Base-by-base conservation (phyloP, 53 echinoderm and acorn worm genomes). In the Arbacia lixula region DNA sequence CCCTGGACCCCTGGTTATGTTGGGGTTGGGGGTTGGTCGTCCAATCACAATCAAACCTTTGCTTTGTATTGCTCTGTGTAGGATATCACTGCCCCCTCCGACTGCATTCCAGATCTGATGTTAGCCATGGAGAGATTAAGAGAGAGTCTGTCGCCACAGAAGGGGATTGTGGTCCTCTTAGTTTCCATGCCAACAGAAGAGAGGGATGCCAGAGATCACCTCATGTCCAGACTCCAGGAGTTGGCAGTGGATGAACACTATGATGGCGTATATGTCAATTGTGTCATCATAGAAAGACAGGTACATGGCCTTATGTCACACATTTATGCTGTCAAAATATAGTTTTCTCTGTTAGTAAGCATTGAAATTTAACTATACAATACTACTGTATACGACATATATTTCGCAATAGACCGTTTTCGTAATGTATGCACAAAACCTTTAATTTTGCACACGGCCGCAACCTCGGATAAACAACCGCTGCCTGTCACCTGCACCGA, bases 211-310 rank as follows among this genome's bases (percentile, higher is more conserved):
- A 12, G 56, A 57, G 77, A 39, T 26, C 21, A 58, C 24, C 37
- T 77, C 1, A 58, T 77, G 77, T 4, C 36, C 25, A 36, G 40
- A 56, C 19, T 77, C 28, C 21, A 39, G 55, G 56, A 58, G 77
- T 38, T 77, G 24, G 27, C 22, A 41, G 33, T 14, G 31, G 21
- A 78, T n/a, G 35, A 77, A 39, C 31, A n/a, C 16, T 29, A 21
- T 28, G 19, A 40, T 16, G 51, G 78, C 78, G 42, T 55, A 22
- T 76, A 79, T 66, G 34, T 84, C 36, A 33, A 53, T 68, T 55
- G 85, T 78, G 46, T 85, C 78, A 33, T 85, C 84, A 74, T 84
- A 10, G 43, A 84, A 53, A 31, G 46, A 57, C 37, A 54, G 66
- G 55, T 72, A 58, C 30, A 5, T 0, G 12, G 5, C 29, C 1